Conservation (phyloP, 2,113 vertebrate species). For the Gyps fulvus region DNA sequence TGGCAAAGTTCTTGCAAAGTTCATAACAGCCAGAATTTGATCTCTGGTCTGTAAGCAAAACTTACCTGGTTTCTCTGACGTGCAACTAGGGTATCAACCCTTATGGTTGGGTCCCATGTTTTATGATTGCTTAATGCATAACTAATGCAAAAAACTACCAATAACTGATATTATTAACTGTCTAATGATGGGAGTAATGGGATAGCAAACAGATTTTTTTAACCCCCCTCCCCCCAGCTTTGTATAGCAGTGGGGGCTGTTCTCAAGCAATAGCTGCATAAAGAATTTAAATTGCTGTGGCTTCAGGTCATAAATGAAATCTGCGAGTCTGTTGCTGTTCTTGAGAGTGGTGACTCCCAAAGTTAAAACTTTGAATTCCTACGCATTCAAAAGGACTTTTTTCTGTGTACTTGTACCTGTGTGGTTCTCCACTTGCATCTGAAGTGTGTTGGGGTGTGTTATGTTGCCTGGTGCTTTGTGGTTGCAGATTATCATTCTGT, state of each 20-base stretch:
- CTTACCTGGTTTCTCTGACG: not conserved
- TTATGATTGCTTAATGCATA: not conserved
- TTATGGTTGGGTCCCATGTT: not conserved
- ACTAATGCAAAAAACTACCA: not conserved
- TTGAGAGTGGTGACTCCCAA: not conserved
- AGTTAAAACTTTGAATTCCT: not conserved
- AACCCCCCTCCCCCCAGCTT: not conserved
- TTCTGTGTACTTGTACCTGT: rapidly evolving
- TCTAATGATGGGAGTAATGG: not conserved
- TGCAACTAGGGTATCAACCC: not conserved
- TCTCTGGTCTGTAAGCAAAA: not conserved
- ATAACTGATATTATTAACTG: not conserved
- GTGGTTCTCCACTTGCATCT: not conserved
- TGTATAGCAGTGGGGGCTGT: not conserved
- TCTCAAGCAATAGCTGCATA: not conserved
- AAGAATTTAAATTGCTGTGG: not conserved
- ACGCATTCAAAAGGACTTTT: not conserved
- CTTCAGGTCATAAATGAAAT: not conserved
- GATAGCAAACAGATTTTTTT: not conserved
- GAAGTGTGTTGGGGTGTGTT: not conserved
- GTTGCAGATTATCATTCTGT: not conserved
- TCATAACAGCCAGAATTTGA: not conserved
- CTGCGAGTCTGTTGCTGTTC: not conserved
- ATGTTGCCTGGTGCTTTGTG: not conserved
- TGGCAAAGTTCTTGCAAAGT: not conserved